These are phyloP conservation scores for Odontophorus gujanensis DNA, from an alignment of 2,113 vertebrate species.

Conservation along the genomic window DNA sequence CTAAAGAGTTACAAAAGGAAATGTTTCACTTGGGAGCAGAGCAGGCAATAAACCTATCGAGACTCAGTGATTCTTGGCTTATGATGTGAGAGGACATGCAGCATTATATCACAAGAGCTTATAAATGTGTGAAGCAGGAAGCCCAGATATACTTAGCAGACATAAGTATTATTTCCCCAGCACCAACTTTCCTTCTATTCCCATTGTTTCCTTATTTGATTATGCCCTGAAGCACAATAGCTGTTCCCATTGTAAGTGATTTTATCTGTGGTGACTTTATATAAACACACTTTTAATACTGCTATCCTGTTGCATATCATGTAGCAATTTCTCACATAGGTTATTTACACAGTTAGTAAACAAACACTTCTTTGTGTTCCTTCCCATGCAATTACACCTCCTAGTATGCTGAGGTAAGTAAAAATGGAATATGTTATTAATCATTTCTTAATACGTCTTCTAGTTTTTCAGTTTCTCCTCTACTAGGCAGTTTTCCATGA, in stretches of 20 bases:
- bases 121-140: slow-evolving; percentile 61
- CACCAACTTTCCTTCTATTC: background rate
- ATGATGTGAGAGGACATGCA: slow-evolving; percentile 20
- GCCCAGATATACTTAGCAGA: slow-evolving; percentile 25
- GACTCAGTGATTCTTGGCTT: slow-evolving; percentile 19
- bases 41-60: slow-evolving; percentile 45
- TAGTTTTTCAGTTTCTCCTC: background rate
- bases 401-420: background rate
- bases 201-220: slow-evolving; percentile 35
- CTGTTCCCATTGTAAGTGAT: background rate
- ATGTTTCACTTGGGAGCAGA: slow-evolving; percentile 40
- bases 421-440: background rate
- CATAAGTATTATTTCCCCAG: slow-evolving; percentile 16
- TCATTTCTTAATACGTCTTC: background rate
- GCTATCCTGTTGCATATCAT: background rate
- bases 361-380: background rate
- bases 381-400: background rate
- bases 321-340: background rate
- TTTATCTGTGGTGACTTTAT: background rate
- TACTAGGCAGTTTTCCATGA: background rate
- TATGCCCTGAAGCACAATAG: slow-evolving; percentile 30
- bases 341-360: background rate
- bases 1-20: slow-evolving; percentile 36
- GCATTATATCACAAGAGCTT: slow-evolving; percentile 33
- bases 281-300: background rate